Evolutionary conservation across 1,140 invertebrate species (phyloP), one percentile per base, ranked within the genome.

Genomic region (Bombus sylvicola): DNA sequence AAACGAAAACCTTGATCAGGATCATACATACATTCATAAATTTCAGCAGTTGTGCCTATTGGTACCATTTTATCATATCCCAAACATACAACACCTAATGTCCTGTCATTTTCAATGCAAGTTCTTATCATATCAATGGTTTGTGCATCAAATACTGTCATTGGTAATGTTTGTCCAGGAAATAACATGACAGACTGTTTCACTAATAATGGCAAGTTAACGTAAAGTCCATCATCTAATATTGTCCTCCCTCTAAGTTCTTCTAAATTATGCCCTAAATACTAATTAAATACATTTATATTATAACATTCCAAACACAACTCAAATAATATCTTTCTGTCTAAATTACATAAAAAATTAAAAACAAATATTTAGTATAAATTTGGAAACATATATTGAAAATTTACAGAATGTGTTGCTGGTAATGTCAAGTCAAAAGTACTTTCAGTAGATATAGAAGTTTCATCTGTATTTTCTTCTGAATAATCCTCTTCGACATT

Each of bases 11-110:
- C 94, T 69, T 91, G 47, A 88, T 88, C 62, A 75, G 71, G 83
- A 43, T 62, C 96, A 85, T 96, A 95, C 84, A 95, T 95, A 87
- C 96, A 97, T 81, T 97, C 97, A 87, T 96, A 96, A 47, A 97
- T 96, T 93, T 97, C 97, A n/a, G 97, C 97, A n/a, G 97, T 97
- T 41, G 97, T 97, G 34, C 97, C 97, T 82, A 97, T 93, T 57
- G 84, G 64, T 47, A 89, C 86, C 64, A 88, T 75, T 43, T 92
- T 90, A 37, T 91, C 83, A 84, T 88, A 43, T 76, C 88, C 92
- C 13, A 86, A 71, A 86, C 95, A 96, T 28, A 97, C 95, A 64
- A 97, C 94, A 25, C 97, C 97, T 93, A 97, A 97, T 34, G 96
- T 97, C 57, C 95, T 94, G 89, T 97, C 95, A 41, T 95, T 95